These are phyloP conservation scores for Saturnia japonica DNA, from an alignment of 2,888 invertebrate species.

Conservation along the genomic window DNA sequence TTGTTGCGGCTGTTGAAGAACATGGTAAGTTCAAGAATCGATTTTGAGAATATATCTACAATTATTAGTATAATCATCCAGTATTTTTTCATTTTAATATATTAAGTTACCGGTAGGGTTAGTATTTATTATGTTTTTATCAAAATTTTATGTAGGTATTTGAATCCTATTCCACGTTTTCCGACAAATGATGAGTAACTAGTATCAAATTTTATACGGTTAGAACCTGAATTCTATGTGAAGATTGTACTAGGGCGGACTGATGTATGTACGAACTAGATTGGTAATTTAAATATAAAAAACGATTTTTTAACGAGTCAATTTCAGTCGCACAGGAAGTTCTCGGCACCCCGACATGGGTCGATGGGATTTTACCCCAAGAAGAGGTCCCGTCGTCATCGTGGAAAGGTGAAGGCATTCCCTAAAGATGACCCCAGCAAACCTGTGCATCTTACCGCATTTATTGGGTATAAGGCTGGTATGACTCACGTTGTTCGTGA, in stretches of 20 bases:
- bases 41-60: constrained; percentile 20
- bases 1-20: constrained; percentile 65
- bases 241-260: constrained; percentile 90
- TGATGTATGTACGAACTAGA: constrained; percentile 61
- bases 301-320: neutral
- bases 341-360: constrained; percentile 99
- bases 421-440: constrained; percentile 98
- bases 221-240: constrained; percentile 85
- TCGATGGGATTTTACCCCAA: constrained; percentile 99
- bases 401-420: constrained; percentile 99
- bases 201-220: constrained; percentile 83
- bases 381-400: constrained; percentile 97
- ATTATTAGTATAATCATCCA: constrained; percentile 27
- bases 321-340: constrained; percentile 98
- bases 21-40: constrained; percentile 58
- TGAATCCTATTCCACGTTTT: neutral
- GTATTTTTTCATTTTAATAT: constrained; percentile 11
- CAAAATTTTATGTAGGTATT: neutral
- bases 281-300: neutral
- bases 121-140: neutral
- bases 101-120: neutral
- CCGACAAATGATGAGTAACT: constrained; percentile 84
- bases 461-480: constrained; percentile 99
- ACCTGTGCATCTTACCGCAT: constrained; percentile 98
- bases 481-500: constrained; percentile 99